Conservation (phyloP, 1,140 invertebrate species). For the Cyclargus thomasi region DNA sequence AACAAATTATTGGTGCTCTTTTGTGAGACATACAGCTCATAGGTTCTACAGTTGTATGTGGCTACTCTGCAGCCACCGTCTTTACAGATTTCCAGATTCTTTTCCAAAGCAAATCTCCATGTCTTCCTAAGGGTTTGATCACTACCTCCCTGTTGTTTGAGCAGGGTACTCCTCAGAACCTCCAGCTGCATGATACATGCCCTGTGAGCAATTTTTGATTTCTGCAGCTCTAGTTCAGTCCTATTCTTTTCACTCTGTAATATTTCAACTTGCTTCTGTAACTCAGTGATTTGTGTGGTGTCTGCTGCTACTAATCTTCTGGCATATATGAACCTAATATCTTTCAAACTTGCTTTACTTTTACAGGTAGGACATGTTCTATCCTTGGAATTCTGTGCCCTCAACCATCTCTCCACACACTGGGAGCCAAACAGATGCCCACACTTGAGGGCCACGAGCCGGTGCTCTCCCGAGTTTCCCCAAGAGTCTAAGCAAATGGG, state of each 20-base stretch:
- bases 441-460: conserved; percentile 88
- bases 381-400: conserved; percentile 50
- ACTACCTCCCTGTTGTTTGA: conserved; percentile 43
- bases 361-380: conserved; percentile 92
- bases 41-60: conserved; percentile 78
- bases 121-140: conserved; percentile 41
- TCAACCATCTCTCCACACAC: conserved; percentile 90
- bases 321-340: conserved; percentile 82
- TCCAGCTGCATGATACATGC: conserved; percentile 68
- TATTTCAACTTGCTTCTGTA: conserved; percentile 73
- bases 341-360: conserved; percentile 81
- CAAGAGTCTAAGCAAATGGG: conserved; percentile 92
- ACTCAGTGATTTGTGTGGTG: conserved; percentile 70
- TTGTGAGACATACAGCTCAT: conserved; percentile 82
- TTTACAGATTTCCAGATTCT: conserved; percentile 79
- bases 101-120: conserved; percentile 77
- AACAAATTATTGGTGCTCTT: conserved; percentile 82
- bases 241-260: conserved; percentile 54
- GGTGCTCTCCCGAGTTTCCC: conserved; percentile 90
- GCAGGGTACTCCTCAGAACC: conserved; percentile 52
- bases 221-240: conserved; percentile 53
- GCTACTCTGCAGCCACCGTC: conserved; percentile 87
- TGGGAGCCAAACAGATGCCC: conserved; percentile 92
- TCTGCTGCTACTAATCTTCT: conserved; percentile 71
- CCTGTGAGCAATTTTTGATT: conserved; percentile 55